A percentile compares a stretch with the other conserved stretches of the same genome.
phyloP scores from a whole-genome alignment of 1,140 invertebrate species.

The Ephestia elutella region DNA sequence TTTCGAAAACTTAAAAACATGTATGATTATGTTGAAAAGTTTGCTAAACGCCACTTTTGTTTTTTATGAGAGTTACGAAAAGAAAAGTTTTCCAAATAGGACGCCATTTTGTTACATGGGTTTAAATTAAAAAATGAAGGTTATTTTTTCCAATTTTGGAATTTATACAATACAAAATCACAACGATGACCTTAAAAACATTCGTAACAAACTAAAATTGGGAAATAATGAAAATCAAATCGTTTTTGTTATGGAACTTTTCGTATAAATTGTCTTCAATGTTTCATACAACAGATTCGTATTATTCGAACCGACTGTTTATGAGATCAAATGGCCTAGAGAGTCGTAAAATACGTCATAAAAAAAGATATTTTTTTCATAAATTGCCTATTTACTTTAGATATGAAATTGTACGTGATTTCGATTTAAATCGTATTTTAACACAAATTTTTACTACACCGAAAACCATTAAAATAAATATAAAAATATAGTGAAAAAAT shows the following conservation, averaged over 20 bases:
- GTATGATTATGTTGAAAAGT: too few relatives aligned
- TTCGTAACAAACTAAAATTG: background rate
- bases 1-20: too few relatives aligned
- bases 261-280: background rate
- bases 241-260: background rate
- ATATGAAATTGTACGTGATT: background rate
- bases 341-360: constrained; percentile 1
- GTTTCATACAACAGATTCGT: background rate
- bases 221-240: background rate
- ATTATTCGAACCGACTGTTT: constrained; percentile 4
- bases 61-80: too few relatives aligned
- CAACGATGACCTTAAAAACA: background rate
- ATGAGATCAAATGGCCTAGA: constrained; percentile 2
- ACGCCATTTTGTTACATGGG: too few relatives aligned
- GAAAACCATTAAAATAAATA: too few relatives aligned
- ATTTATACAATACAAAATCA: background rate
- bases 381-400: background rate
- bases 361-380: constrained; percentile 1
- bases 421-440: background rate
- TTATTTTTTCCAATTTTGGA: too few relatives aligned
- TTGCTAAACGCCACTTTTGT: too few relatives aligned
- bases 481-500: too few relatives aligned
- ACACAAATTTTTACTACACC: background rate
- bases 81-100: too few relatives aligned
- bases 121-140: too few relatives aligned